These are phyloP conservation scores for Phylloscopus whistleri DNA, from an alignment of 2,113 vertebrate species.

Conservation along the genomic window DNA sequence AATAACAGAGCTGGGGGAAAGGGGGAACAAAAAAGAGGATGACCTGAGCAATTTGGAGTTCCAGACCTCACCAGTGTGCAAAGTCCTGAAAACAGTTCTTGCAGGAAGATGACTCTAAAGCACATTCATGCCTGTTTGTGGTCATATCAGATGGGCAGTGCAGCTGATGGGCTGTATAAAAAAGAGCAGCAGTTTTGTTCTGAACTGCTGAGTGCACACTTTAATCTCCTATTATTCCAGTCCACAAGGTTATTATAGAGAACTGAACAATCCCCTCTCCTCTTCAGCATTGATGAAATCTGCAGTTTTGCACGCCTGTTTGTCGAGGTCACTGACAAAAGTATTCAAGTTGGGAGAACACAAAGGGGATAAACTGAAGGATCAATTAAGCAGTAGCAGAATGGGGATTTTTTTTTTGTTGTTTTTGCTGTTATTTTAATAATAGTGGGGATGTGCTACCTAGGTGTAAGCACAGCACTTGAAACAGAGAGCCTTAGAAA, in stretches of 20 bases:
- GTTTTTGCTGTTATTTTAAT: neutral
- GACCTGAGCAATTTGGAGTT: neutral
- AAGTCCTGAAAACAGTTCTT: neutral
- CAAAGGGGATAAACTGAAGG: neutral
- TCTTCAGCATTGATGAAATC: neutral
- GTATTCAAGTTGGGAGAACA: neutral
- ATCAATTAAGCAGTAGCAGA: neutral
- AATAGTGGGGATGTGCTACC: neutral
- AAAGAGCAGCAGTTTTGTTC: neutral
- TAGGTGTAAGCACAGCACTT: neutral
- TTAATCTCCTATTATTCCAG: neutral
- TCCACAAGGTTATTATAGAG: neutral
- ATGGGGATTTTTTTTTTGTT: neutral
- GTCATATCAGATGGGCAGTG: neutral
- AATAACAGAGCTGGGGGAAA: accelerated
- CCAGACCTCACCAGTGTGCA: neutral
- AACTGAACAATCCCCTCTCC: neutral
- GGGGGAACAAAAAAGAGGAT: neutral
- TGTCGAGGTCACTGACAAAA: neutral
- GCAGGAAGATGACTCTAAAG: neutral
- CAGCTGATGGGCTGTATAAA: neutral
- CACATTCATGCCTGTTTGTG: neutral
- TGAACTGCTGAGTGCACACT: neutral
- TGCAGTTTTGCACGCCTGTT: neutral
- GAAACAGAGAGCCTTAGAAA: neutral